A percentile compares a stretch with the other conserved stretches of the same genome.
These are phyloP conservation scores for Stictocephala bisonia DNA, from an alignment of 2,888 invertebrate species.

Conservation along the genomic window DNA sequence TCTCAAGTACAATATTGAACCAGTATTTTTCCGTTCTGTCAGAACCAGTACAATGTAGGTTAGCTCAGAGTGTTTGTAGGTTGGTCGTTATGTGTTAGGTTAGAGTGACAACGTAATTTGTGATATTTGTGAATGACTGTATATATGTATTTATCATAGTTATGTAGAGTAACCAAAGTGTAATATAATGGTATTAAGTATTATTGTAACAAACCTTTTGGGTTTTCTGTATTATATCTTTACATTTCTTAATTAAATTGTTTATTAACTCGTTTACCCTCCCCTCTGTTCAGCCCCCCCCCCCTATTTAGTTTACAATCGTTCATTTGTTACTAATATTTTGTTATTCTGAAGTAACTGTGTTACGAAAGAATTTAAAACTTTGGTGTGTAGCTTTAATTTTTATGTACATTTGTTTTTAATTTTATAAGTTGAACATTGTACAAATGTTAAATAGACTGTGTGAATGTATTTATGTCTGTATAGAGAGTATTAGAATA, in stretches of 20 bases:
- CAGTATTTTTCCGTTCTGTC: no score
- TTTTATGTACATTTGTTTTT: slow-evolving; percentile 49
- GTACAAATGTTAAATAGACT: slow-evolving; percentile 35
- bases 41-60: no score
- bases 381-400: slow-evolving; percentile 50
- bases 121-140: slow-evolving; percentile 39
- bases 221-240: slow-evolving; percentile 32
- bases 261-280: slow-evolving; percentile 41
- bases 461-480: slow-evolving; percentile 36
- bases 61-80: no score
- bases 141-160: slow-evolving; percentile 18
- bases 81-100: no score
- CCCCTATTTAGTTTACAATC: slow-evolving; percentile 26
- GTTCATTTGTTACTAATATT: slow-evolving; percentile 45
- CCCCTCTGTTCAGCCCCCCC: slow-evolving; percentile 20
- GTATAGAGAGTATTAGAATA: slow-evolving; percentile 14
- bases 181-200: not conserved
- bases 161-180: slow-evolving; percentile 41
- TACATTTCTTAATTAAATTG: slow-evolving; percentile 31
- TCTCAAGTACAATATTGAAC: no score
- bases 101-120: slow-evolving; percentile 20
- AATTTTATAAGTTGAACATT: slow-evolving; percentile 38
- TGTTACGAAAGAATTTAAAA: slow-evolving; percentile 22
- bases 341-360: slow-evolving; percentile 27
- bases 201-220: slow-evolving; percentile 27